phyloP scores from a whole-genome alignment of 2,888 invertebrate genomes.

The Colletes collaris region DNA sequence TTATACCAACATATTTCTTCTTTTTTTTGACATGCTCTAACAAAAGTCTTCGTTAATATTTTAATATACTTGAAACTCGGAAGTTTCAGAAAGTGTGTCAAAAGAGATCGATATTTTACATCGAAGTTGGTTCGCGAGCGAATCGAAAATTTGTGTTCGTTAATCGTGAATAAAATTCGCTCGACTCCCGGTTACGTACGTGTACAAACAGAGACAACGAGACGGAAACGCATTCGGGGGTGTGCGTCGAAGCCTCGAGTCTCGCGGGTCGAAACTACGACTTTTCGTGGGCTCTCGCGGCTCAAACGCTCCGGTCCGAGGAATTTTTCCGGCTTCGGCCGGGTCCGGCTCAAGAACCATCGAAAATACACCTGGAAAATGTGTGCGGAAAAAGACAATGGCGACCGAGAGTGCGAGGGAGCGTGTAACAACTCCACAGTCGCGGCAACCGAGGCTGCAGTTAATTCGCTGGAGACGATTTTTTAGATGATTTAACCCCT shows the following conservation, averaged over 20 bases:
- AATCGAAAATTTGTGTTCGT: too few species aligned
- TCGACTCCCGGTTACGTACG: neutral
- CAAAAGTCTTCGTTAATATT: too few species aligned
- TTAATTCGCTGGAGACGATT: slow-evolving; percentile 21
- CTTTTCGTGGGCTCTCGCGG: slow-evolving; percentile 56
- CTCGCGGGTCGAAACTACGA: slow-evolving; percentile 59
- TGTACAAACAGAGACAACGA: slow-evolving; percentile 11
- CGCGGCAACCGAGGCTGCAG: slow-evolving; percentile 10
- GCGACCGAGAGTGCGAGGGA: slow-evolving; percentile 3
- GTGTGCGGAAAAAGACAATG: slow-evolving; percentile 57
- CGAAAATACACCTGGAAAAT: slow-evolving; percentile 46
- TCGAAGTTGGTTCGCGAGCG: too few species aligned
- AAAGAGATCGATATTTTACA: too few species aligned
- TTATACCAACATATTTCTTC: too few species aligned
- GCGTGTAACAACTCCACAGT: slow-evolving; percentile 26
- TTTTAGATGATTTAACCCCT: too few species aligned
- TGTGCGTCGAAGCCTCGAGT: slow-evolving; percentile 51
- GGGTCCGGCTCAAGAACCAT: slow-evolving; percentile 35
- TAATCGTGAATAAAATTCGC: too few species aligned
- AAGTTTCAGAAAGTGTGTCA: too few species aligned
- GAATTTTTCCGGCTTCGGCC: slow-evolving; percentile 69
- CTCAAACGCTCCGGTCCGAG: slow-evolving; percentile 45
- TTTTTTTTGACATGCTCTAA: too few species aligned
- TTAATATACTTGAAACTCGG: too few species aligned
- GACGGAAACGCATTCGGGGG: slow-evolving; percentile 24